A percentile compares a stretch with the other conserved stretches of the same genome.
phyloP scores from a whole-genome alignment of 2,113 vertebrate genomes.

The Cinclus cinclus region DNA sequence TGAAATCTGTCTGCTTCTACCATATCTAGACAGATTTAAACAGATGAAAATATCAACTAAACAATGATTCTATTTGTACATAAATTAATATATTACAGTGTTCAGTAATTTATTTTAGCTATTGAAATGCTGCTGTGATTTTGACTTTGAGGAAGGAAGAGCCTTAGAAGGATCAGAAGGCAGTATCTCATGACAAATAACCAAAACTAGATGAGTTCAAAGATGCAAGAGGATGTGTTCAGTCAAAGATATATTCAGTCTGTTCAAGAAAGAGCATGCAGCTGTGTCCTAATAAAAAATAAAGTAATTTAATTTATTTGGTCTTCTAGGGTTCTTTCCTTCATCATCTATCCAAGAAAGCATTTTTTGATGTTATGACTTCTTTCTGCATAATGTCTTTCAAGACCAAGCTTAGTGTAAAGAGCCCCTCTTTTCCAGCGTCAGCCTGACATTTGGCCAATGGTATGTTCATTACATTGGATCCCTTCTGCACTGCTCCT shows the following conservation, averaged over 20 bases:
- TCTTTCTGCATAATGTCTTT: not conserved
- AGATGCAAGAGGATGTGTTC: not conserved
- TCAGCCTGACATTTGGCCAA: not conserved
- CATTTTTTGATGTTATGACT: not conserved
- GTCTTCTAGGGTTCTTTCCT: not conserved
- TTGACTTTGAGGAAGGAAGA: constrained; percentile 9
- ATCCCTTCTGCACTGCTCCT: not conserved
- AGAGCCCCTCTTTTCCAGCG: not conserved
- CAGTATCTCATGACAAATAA: not conserved
- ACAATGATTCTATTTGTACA: not conserved
- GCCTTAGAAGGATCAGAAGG: not conserved
- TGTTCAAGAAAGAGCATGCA: not conserved
- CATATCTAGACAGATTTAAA: not conserved
- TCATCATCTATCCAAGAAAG: not conserved
- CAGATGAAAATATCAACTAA: not conserved
- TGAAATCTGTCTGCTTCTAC: not conserved
- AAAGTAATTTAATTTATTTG: not conserved
- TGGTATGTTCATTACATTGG: not conserved
- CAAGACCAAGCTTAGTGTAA: not conserved
- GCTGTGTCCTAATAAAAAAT: not conserved
- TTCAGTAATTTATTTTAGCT: not conserved
- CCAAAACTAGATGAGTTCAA: not conserved
- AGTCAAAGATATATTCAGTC: not conserved
- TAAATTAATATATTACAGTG: not conserved
- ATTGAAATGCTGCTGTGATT: not conserved